These are phyloP conservation scores for Eulemur rubriventer DNA, from an alignment of 2,797 vertebrate species.

Conservation along the genomic window DNA sequence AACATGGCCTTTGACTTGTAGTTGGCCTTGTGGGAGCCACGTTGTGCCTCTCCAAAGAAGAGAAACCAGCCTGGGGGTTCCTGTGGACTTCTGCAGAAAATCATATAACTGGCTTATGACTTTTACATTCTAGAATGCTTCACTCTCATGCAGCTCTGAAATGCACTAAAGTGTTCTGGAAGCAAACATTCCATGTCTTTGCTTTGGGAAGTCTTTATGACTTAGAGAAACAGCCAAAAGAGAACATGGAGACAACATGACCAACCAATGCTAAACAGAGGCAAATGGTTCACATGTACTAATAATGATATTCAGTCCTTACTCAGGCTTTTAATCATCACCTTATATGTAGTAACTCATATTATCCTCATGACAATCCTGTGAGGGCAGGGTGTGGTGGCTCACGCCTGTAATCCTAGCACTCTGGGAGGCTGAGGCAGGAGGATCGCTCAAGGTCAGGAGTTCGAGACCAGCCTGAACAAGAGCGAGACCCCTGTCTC, in stretches of 20 bases:
- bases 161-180: neutral
- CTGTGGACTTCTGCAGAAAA: neutral
- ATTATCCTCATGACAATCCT: neutral
- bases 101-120: neutral
- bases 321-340: neutral
- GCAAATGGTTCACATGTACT: neutral
- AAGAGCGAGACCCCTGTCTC: no score
- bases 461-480: no score
- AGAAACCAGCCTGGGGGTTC: neutral
- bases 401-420: no score
- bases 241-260: neutral
- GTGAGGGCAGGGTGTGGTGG: neutral
- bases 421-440: no score
- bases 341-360: neutral
- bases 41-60: neutral
- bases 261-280: neutral
- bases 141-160: neutral
- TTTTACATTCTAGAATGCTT: neutral
- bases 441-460: no score
- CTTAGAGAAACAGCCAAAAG: neutral
- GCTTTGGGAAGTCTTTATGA: neutral
- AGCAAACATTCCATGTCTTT: neutral
- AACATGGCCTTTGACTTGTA: constrained; percentile 32
- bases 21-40: constrained; percentile 27
- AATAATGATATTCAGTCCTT: neutral